phyloP scores from a whole-genome alignment of 1,140 invertebrate genomes.

The Hylaeus volcanicus region DNA sequence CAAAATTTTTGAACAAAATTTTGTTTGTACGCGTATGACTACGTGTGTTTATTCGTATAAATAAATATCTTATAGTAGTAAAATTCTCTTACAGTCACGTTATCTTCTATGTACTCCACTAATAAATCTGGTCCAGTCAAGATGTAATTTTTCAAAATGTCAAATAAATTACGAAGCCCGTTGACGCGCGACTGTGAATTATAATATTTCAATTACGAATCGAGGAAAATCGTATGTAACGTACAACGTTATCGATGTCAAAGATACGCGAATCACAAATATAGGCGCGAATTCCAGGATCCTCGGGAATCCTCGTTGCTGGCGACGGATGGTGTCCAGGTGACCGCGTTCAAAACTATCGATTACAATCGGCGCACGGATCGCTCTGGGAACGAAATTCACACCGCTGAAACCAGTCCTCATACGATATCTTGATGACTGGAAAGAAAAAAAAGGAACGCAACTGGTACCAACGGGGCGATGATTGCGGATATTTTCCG shows the following conservation, averaged over 20 bases:
- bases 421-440: constrained; percentile 57
- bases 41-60: too few relatives aligned
- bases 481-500: constrained; percentile 40
- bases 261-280: constrained; percentile 56
- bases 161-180: too few relatives aligned
- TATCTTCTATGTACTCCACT: too few relatives aligned
- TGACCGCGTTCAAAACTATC: constrained; percentile 60
- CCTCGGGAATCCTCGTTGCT: constrained; percentile 20
- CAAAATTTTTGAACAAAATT: too few relatives aligned
- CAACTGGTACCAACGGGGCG: neutral
- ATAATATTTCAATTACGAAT: neutral
- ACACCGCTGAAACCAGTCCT: constrained; percentile 54
- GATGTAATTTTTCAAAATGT: neutral
- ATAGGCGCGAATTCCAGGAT: constrained; percentile 38
- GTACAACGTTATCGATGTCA: constrained; percentile 53
- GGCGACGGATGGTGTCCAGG: constrained; percentile 45
- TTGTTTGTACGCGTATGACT: too few relatives aligned
- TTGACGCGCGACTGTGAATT: too few relatives aligned
- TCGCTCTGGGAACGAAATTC: constrained; percentile 54
- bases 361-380: constrained; percentile 60
- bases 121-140: too few relatives aligned
- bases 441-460: constrained; percentile 31
- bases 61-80: too few relatives aligned
- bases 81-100: too few relatives aligned
- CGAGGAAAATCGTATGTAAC: neutral